Percentiles rank a stretch among this genome's conserved stretches.
These are phyloP conservation scores for Petrophora chlorosata DNA, from an alignment of 2,888 invertebrate genomes.

Conservation along the genomic window DNA sequence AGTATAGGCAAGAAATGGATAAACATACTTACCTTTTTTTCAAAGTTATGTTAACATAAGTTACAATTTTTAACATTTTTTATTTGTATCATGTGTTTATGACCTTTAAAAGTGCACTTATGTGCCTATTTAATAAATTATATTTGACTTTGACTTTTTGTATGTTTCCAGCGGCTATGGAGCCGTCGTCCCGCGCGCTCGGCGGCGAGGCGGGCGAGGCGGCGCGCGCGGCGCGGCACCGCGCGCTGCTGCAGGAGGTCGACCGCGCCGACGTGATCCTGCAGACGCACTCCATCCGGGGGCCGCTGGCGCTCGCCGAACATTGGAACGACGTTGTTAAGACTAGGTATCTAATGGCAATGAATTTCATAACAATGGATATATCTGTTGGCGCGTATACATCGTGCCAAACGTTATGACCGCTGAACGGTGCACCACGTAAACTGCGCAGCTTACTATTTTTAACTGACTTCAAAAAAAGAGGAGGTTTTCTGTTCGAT, in stretches of 20 bases:
- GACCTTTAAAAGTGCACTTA: no score
- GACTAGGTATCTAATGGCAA: constrained; percentile 70
- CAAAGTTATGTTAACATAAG: no score
- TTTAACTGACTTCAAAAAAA: no score
- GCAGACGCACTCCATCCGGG: constrained; percentile 85
- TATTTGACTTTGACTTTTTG: not conserved
- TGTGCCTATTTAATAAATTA: not conserved
- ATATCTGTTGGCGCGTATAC: no score
- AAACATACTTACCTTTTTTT: no score
- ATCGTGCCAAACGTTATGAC: no score
- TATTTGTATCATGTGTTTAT: no score
- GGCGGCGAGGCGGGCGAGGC: constrained; percentile 82
- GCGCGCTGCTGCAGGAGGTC: constrained; percentile 85
- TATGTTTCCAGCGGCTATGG: constrained; percentile 41
- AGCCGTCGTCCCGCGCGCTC: constrained; percentile 44
- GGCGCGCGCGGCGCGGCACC: constrained; percentile 85
- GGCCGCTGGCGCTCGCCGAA: constrained; percentile 78
- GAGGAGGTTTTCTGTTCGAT: no score
- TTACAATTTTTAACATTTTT: no score
- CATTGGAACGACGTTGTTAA: constrained; percentile 87
- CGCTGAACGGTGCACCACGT: no score
- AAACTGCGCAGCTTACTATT: no score
- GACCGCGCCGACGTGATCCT: constrained; percentile 87
- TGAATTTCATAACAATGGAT: not conserved
- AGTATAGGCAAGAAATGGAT: no score